A percentile compares a stretch with the other conserved stretches of the same genome.
Evolutionary conservation across 2,113 vertebrate species (phyloP).

Genomic region (Pimephales promelas): DNA sequence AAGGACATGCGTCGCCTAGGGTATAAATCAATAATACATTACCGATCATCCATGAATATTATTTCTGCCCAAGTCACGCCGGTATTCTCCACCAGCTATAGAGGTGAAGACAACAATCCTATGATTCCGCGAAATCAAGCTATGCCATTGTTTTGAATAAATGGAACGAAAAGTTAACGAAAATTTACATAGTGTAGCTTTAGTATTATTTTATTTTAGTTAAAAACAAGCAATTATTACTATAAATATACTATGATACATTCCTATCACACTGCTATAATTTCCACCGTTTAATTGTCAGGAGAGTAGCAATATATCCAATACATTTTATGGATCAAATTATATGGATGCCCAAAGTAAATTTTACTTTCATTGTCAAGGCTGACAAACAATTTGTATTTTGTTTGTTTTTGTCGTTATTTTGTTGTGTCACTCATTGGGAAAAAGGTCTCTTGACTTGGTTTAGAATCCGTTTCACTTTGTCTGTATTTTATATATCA

Average conservation of each 20-base stretch:
- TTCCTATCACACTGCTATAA: not conserved
- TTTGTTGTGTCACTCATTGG: not conserved
- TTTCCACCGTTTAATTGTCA: not conserved
- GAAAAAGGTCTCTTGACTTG: not conserved
- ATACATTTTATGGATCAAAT: not conserved
- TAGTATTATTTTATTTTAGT: too few species aligned
- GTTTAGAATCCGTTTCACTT: not conserved
- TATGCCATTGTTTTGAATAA: too few species aligned
- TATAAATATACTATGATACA: not conserved
- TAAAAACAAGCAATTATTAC: too few species aligned
- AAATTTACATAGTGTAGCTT: too few species aligned
- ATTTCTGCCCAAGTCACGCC: too few species aligned
- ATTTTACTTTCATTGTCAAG: not conserved
- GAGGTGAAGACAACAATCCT: too few species aligned
- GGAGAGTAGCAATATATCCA: not conserved
- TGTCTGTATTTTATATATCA: not conserved
- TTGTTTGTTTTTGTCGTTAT: not conserved
- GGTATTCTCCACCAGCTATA: too few species aligned
- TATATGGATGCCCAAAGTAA: not conserved
- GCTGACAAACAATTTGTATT: not conserved
- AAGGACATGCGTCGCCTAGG: too few species aligned
- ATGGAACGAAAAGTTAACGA: too few species aligned
- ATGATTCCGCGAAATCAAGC: too few species aligned
- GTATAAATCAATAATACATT: too few species aligned
- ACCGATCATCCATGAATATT: too few species aligned